phyloP scores from a whole-genome alignment of 2,797 vertebrate species.

The Lates japonicus region DNA sequence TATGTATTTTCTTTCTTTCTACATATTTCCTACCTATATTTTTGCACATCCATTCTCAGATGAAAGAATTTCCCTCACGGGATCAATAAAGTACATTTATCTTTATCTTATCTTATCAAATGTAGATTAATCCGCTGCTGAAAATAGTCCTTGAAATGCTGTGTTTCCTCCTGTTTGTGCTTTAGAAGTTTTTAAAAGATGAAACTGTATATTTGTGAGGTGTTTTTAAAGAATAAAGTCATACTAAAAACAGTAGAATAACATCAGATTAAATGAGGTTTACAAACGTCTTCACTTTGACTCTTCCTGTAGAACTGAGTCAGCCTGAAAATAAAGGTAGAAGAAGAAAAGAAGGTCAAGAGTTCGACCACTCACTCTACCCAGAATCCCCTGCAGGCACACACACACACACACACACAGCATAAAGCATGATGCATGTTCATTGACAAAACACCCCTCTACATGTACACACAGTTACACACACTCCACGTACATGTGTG shows the following conservation, averaged over 20 bases:
- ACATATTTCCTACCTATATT: too few relatives aligned
- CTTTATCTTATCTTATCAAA: neutral
- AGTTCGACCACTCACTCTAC: constrained; percentile 13
- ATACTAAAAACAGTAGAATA: too few relatives aligned
- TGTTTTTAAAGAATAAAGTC: neutral
- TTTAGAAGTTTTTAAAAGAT: neutral
- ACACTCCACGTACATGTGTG: too few relatives aligned
- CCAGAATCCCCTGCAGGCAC: constrained; percentile 17
- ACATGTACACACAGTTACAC: neutral
- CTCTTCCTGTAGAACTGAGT: neutral
- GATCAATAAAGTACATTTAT: too few relatives aligned
- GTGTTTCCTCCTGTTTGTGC: neutral
- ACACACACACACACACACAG: neutral
- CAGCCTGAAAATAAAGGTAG: neutral
- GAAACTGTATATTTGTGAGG: neutral
- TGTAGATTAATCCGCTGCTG: neutral
- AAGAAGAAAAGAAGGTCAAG: constrained; percentile 29
- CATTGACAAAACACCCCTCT: neutral
- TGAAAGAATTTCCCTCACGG: too few relatives aligned
- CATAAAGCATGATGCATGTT: neutral
- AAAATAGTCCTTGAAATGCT: neutral
- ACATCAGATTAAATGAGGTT: neutral
- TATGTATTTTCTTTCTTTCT: too few relatives aligned
- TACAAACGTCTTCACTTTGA: neutral
- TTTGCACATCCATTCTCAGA: too few relatives aligned